Conservation (phyloP, 2,113 vertebrate genomes). For the Chlamydotis undulata region DNA sequence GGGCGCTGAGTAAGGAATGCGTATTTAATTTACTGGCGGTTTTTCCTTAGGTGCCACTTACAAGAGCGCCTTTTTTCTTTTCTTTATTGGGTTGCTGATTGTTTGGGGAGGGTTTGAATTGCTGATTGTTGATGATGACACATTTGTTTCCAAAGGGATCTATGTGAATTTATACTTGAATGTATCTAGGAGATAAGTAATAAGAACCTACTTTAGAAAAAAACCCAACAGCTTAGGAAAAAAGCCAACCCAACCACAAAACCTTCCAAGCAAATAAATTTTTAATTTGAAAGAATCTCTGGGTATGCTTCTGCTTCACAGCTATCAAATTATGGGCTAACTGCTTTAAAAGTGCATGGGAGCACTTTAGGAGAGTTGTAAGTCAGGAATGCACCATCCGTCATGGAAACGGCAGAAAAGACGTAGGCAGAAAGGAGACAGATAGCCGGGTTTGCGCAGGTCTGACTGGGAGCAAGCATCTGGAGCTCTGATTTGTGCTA, state of each 20-base stretch:
- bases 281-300: constrained; percentile 1
- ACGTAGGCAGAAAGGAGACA: background rate
- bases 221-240: no score
- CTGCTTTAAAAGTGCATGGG: background rate
- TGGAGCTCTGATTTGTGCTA: background rate
- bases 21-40: background rate
- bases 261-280: background rate
- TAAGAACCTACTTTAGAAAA: background rate
- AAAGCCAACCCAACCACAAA: background rate
- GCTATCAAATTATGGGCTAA: background rate
- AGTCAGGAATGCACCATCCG: background rate
- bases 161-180: background rate
- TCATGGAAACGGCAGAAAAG: background rate
- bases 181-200: background rate
- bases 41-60: background rate
- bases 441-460: background rate
- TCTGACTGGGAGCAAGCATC: background rate
- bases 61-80: background rate
- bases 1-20: background rate
- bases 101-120: background rate
- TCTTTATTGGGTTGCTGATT: background rate
- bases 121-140: background rate
- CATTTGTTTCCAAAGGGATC: background rate
- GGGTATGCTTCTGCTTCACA: background rate
- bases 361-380: background rate